Percentiles rank a stretch among this genome's conserved stretches.
Conservation (phyloP, 2,888 invertebrate species). For the Thecophora atra region DNA sequence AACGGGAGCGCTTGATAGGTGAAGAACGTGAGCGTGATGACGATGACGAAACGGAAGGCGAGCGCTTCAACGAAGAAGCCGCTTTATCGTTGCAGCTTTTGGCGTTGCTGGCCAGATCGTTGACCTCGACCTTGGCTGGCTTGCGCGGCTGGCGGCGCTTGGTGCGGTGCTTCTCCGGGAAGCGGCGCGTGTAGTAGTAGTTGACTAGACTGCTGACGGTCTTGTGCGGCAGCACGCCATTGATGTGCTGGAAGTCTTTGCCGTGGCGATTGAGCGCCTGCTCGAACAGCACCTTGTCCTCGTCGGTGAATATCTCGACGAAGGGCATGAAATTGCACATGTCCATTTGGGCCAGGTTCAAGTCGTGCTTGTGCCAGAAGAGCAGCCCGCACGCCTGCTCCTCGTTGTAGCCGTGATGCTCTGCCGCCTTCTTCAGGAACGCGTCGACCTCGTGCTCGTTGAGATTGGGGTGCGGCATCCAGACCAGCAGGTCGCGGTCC, state of each 20-base stretch:
- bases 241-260: slow-evolving; percentile 92
- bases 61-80: too few relatives aligned
- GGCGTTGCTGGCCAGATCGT: too few relatives aligned
- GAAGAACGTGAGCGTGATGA: too few relatives aligned
- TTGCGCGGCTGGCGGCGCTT: not conserved
- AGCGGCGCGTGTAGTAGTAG: slow-evolving; percentile 93
- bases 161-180: not conserved
- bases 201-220: slow-evolving; percentile 92
- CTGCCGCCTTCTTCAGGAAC: slow-evolving; percentile 89
- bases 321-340: slow-evolving; percentile 94
- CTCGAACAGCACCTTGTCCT: slow-evolving; percentile 94
- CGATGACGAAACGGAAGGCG: too few relatives aligned
- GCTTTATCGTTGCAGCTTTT: too few relatives aligned
- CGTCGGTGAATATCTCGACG: slow-evolving; percentile 95
- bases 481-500: slow-evolving; percentile 11
- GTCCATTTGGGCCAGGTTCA: slow-evolving; percentile 87
- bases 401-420: slow-evolving; percentile 94
- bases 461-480: not conserved
- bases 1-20: too few relatives aligned
- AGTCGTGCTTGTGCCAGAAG: slow-evolving; percentile 95
- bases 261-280: slow-evolving; percentile 97
- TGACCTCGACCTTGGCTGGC: not conserved
- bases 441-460: slow-evolving; percentile 77
- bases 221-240: slow-evolving; percentile 96
- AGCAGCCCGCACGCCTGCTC: slow-evolving; percentile 96